Evolutionary conservation across 1,140 invertebrate species (phyloP).

Genomic region (Anastrepha obliqua): DNA sequence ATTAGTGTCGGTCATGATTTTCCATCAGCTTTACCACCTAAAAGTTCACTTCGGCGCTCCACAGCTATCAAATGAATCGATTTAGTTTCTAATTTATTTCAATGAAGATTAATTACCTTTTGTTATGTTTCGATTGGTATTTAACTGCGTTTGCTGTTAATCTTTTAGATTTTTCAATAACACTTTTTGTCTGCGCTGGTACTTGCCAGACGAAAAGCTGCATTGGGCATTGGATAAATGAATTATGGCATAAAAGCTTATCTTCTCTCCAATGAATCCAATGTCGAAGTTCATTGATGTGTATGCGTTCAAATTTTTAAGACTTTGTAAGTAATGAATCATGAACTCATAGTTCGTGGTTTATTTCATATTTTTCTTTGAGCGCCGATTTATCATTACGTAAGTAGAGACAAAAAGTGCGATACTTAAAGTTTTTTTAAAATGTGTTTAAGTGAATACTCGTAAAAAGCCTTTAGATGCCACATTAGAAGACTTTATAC

Average conservation of each 20-base stretch:
- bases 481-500: no score
- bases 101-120: constrained; percentile 6
- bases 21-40: no score
- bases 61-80: constrained; percentile 28
- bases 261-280: not conserved
- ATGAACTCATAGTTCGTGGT: not conserved
- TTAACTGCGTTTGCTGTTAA: constrained; percentile 15
- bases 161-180: not conserved
- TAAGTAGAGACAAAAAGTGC: no score
- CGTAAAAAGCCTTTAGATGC: no score
- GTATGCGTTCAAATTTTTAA: not conserved
- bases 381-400: no score
- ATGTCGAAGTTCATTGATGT: not conserved
- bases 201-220: no score
- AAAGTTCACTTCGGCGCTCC: not conserved
- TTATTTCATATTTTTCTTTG: not conserved
- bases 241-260: not conserved
- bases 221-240: no score
- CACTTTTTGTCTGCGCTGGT: not conserved
- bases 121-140: not conserved
- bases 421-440: no score
- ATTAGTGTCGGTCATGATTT: no score
- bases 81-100: constrained; percentile 34
- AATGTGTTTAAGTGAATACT: no score
- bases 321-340: not conserved